These are phyloP conservation scores for Drosophila oshimai DNA, from an alignment of 1,140 invertebrate genomes.

Conservation along the genomic window DNA sequence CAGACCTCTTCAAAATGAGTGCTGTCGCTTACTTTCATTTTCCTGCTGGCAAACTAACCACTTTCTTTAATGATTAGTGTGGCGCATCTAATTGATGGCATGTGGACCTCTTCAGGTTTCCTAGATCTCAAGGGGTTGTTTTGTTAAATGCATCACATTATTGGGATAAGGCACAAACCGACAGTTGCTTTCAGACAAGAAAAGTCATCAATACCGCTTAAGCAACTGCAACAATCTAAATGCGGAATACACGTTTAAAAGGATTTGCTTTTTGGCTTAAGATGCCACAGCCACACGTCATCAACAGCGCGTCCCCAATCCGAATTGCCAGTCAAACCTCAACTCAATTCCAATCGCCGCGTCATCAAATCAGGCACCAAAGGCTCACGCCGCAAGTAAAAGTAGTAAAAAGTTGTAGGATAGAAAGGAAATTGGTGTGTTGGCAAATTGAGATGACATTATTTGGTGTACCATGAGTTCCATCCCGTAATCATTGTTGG, in stretches of 20 bases:
- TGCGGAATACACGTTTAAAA: constrained; percentile 42
- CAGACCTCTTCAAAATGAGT: constrained; percentile 1
- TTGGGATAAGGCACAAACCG: constrained; percentile 16
- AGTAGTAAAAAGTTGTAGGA: constrained; percentile 63
- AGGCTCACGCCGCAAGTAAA: constrained; percentile 59
- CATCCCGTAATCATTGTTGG: constrained; percentile 50
- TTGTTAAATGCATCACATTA: constrained; percentile 53
- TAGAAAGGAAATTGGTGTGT: constrained; percentile 20
- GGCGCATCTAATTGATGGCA: constrained; percentile 65
- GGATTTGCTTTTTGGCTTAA: constrained; percentile 51
- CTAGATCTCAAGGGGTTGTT: constrained; percentile 50
- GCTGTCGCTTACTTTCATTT: constrained; percentile 65
- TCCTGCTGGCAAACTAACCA: constrained; percentile 35
- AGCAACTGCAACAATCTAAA: constrained; percentile 34
- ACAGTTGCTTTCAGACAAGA: constrained; percentile 44
- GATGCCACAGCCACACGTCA: constrained; percentile 44
- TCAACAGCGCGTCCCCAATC: constrained; percentile 12
- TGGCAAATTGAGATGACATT: constrained; percentile 55
- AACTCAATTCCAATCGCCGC: constrained; percentile 28
- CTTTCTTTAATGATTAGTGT: constrained; percentile 44
- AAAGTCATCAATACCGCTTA: constrained; percentile 52
- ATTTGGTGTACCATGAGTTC: constrained; percentile 44
- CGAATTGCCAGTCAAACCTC: constrained; percentile 37
- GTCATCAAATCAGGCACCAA: constrained; percentile 72
- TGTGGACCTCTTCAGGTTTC: constrained; percentile 30